These are phyloP conservation scores for Cerastis leucographa DNA, from an alignment of 2,888 invertebrate genomes.

Conservation along the genomic window DNA sequence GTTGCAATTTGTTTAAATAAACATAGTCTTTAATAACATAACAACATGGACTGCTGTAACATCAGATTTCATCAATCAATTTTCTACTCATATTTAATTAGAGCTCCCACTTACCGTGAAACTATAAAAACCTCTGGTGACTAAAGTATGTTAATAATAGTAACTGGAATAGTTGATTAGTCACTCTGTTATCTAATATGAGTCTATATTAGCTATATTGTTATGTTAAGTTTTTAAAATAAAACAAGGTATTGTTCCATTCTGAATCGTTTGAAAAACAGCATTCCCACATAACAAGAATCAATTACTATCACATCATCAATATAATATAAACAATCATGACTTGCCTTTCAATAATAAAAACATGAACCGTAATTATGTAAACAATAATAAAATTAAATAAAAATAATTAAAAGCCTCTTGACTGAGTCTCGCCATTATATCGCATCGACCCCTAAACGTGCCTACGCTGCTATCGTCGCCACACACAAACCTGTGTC, in stretches of 20 bases:
- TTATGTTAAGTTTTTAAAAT: background rate
- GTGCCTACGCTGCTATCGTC: too few relatives aligned
- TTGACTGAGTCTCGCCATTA: background rate
- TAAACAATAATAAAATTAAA: too few relatives aligned
- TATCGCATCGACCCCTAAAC: too few relatives aligned
- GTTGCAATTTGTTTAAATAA: background rate
- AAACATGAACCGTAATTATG: background rate
- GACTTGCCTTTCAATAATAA: background rate
- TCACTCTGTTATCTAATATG: conserved; percentile 24
- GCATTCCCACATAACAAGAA: background rate
- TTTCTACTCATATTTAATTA: conserved; percentile 22
- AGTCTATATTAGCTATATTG: background rate
- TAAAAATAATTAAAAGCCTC: background rate
- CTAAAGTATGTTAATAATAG: conserved; percentile 14
- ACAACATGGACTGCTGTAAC: conserved; percentile 3
- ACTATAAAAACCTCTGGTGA: conserved; percentile 30
- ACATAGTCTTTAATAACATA: background rate
- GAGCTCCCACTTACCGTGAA: background rate
- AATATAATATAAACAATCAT: conserved; percentile 4
- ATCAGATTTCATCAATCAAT: conserved; percentile 3
- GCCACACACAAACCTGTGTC: too few relatives aligned
- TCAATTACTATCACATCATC: background rate
- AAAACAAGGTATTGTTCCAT: conserved; percentile 29
- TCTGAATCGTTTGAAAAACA: conserved; percentile 12
- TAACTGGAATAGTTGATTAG: conserved; percentile 33